Base-by-base conservation (phyloP, 2,797 vertebrate genomes). In the Amphiprion clarkii region DNA sequence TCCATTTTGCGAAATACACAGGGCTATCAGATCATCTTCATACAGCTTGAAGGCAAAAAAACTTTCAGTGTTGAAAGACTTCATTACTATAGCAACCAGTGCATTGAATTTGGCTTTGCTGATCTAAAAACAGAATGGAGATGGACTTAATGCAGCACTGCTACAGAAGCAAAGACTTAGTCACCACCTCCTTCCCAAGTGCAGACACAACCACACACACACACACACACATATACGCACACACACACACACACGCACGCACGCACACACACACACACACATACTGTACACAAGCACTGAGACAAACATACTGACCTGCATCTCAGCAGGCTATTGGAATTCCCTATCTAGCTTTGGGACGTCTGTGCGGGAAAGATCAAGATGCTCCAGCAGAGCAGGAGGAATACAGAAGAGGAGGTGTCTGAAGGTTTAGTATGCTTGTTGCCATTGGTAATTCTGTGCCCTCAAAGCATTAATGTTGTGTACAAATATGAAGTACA, bases 1-100 rank as follows among this genome's bases (percentile, higher is more conserved):
- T 71, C 54, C 44, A 44, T 67, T 61, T 64, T 79, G 40, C 46
- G 23, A 36, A 77, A 71, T 57, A 60, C 80, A 53, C 54, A 53
- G 27, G 36, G 13, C 1, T 33, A 52, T 62, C 49, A 51, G 23
- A 77, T 69, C 77, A 56, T 53, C n/a, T 79, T 62, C 48, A 31
- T 61, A 44, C 25, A 53, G 25, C 49, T 74, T 36, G 46, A 69
- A 78, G 23, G 14, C 63, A 67, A 31, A 31, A 31, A 65, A 81
- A 61, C 42, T 84, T 72, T 72, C 59, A 31, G 19, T 60, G 76
- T 67, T 78, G 5, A 44, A 86, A 87, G 59, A 71, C 36, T 67
- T 71, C 69, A 79, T 84, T 69, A 64, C 79, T 67, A 79, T 87
- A 80, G 80, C 78, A 86, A 85, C 84, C 13, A n/a, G 48, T n/a